Percentiles rank a stretch among this genome's conserved stretches.
phyloP scores from a whole-genome alignment of 2,113 vertebrate species.

The Promerops cafer region DNA sequence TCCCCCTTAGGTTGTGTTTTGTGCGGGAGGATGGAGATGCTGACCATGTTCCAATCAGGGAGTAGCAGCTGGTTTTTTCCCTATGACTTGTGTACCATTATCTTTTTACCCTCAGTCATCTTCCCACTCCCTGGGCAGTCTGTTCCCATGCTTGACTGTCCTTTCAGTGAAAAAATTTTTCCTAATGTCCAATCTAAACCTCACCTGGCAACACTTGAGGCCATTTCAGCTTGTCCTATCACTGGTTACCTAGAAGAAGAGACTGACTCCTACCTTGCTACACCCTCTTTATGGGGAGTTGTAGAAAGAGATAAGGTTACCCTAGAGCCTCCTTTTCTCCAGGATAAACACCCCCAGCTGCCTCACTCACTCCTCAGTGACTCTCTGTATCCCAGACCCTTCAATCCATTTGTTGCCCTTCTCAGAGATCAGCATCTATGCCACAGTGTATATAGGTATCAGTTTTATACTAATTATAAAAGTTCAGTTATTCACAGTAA shows the following conservation, averaged over 20 bases:
- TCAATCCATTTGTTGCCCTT: neutral
- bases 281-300: accelerated
- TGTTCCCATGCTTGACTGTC: neutral
- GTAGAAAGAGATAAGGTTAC: neutral
- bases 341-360: accelerated
- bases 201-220: neutral
- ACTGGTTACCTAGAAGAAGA: neutral
- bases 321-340: neutral
- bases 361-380: neutral
- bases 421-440: neutral
- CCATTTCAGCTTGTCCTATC: neutral
- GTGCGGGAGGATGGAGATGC: neutral
- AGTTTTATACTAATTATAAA: neutral
- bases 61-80: neutral
- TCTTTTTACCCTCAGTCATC: neutral
- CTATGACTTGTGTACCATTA: neutral
- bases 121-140: neutral
- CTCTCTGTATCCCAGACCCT: neutral
- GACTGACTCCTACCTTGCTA: too few relatives aligned
- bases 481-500: neutral
- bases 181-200: neutral
- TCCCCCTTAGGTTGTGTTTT: neutral
- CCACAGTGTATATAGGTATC: neutral
- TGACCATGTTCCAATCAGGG: neutral
- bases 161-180: neutral